Base-by-base conservation (phyloP, 2,113 vertebrate species). In the Protobothrops flavoviridis region DNA sequence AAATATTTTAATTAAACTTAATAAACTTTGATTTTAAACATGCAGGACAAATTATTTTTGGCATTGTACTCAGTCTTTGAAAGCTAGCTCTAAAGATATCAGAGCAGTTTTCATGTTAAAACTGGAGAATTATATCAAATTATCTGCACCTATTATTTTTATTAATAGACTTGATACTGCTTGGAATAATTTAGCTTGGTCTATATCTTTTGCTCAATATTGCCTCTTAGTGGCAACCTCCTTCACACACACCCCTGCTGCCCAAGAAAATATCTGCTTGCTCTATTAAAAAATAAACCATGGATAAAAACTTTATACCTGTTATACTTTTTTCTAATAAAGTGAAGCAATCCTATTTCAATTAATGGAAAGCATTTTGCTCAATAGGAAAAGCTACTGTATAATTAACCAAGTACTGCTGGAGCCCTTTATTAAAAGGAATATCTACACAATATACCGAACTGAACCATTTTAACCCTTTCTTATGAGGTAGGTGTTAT, bases 141-240 rank as follows among this genome's bases (percentile, higher is more conserved):
- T 24, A 6, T 23, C 59, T 33, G 64, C 92, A 92, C 52, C 43
- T 90, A 93, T 11, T 53, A 17, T 0, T 0, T 26, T 53, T 53
- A 90, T 52, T 90, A 52, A 91, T 48, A 45, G 91, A 45, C 17
- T 90, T 45, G n/a, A 89, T 90, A 23, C 11, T 64, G 87, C 0
- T 50, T 85, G 89, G 57, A 48, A n/a, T 39, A 81, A 39, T 85
- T 90, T 7, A 12, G 2, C 39, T 7, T 13, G 21, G 92, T 90
- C 91, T 87, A 52, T 90, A 64, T 89, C 90, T 85, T 94, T 10
- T 95, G 43, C 92, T 93, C 94, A 95, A 59, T 90, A 85, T 86
- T 91, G 95, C 94, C 93, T 9, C 93, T 13, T 0, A 0, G 88
- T 90, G 96, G 93, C 94, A 87, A 88, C 39, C 29, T 15, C 29